These are phyloP conservation scores for Hypolimnas misippus DNA, from an alignment of 2,888 invertebrate genomes.

Conservation along the genomic window DNA sequence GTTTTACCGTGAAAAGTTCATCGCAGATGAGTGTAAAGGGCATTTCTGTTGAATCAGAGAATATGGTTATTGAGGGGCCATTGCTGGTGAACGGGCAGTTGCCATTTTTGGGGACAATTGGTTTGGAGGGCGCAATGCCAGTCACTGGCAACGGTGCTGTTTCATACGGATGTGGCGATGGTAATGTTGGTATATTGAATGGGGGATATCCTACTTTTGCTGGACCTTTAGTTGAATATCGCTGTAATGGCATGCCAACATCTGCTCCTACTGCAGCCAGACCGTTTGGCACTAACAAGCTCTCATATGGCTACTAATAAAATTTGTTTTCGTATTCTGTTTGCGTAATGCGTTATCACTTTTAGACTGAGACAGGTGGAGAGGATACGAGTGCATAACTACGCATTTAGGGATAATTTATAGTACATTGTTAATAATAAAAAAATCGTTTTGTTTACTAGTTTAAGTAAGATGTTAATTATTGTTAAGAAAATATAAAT, in stretches of 20 bases:
- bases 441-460: too few relatives aligned
- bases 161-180: constrained; percentile 45
- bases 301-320: background rate
- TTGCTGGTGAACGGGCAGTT: constrained; percentile 50
- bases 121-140: constrained; percentile 42
- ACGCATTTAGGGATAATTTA: too few relatives aligned
- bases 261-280: constrained; percentile 1
- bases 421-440: too few relatives aligned
- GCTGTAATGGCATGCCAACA: constrained; percentile 1
- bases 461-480: too few relatives aligned
- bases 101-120: constrained; percentile 32
- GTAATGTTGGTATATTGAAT: constrained; percentile 41
- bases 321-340: too few relatives aligned
- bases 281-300: background rate
- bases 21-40: constrained; percentile 55
- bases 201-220: constrained; percentile 30
- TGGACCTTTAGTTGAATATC: background rate
- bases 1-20: constrained; percentile 47
- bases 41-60: constrained; percentile 52
- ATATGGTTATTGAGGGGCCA: constrained; percentile 51
- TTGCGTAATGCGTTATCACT: too few relatives aligned
- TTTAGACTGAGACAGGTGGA: too few relatives aligned
- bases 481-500: too few relatives aligned
- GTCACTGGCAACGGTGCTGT: constrained; percentile 47
- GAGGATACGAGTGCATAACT: too few relatives aligned